Conservation (phyloP, 2,113 vertebrate species). For the Ariopsis seemanni region DNA sequence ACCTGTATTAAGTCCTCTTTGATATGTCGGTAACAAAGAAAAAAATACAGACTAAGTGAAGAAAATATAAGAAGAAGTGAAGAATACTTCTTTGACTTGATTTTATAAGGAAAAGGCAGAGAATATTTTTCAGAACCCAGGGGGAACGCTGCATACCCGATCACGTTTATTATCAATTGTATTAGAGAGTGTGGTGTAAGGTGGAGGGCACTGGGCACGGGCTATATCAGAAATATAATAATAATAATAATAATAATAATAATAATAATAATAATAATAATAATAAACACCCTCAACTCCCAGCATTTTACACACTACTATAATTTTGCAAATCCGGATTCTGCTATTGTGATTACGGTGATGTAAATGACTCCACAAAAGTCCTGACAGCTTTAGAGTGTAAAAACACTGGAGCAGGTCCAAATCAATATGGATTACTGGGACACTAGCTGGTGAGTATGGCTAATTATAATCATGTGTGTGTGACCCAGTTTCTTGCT, state of each 20-base stretch:
- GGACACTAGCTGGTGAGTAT: neutral
- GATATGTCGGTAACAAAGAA: too few species aligned
- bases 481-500: conserved; percentile 19
- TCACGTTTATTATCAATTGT: neutral
- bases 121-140: too few species aligned
- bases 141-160: neutral
- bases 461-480: neutral
- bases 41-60: too few species aligned
- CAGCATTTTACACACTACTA: too few species aligned
- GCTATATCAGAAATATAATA: neutral
- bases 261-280: too few species aligned
- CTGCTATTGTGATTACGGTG: neutral
- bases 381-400: neutral
- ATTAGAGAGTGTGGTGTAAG: neutral
- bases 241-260: too few species aligned
- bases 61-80: too few species aligned
- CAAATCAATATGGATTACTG: conserved; percentile 4
- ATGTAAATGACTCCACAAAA: neutral
- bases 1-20: too few species aligned
- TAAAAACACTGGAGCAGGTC: neutral
- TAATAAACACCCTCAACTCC: too few species aligned
- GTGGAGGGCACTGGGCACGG: neutral
- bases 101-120: too few species aligned
- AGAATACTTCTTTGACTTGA: too few species aligned
- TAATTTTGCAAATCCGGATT: too few species aligned